Evolutionary conservation across 1,140 invertebrate species (phyloP).

Genomic region (Aphelenchoides avenae): DNA sequence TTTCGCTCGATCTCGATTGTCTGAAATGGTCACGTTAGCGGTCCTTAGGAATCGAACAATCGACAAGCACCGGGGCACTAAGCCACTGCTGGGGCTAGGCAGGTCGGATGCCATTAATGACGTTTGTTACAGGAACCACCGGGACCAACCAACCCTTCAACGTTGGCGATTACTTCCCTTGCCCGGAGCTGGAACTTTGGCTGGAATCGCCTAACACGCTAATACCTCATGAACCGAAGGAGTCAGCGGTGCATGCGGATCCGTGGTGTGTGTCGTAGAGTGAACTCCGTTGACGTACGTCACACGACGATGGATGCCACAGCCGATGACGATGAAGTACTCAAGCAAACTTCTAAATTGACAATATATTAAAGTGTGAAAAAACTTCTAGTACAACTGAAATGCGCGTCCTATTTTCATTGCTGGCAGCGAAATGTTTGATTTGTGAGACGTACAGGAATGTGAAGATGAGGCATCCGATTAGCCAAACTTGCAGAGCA

Average conservation of each 20-base stretch:
- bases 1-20: conserved; percentile 23
- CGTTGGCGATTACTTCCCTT: not conserved
- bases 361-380: too few relatives aligned
- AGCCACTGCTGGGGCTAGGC: conserved; percentile 4
- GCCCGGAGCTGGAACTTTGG: not conserved
- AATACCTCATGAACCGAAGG: conserved; percentile 7
- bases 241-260: not conserved
- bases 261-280: conserved; percentile 1
- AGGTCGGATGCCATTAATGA: not conserved
- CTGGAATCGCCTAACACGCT: conserved; percentile 11
- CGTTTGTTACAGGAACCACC: not conserved
- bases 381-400: too few relatives aligned
- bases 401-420: too few relatives aligned
- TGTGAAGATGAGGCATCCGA: conserved; percentile 33
- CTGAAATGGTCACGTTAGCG: conserved; percentile 14
- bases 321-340: conserved; percentile 43
- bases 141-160: not conserved
- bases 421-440: too few relatives aligned
- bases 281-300: not conserved
- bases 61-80: not conserved
- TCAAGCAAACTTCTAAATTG: too few relatives aligned
- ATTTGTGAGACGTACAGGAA: too few relatives aligned
- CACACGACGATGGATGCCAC: not conserved
- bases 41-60: not conserved
- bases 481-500: conserved; percentile 31